Evolutionary conservation across 2,888 invertebrate genomes (phyloP), one percentile per base, ranked within the genome.

Genomic region (Drosophila koepferae): DNA sequence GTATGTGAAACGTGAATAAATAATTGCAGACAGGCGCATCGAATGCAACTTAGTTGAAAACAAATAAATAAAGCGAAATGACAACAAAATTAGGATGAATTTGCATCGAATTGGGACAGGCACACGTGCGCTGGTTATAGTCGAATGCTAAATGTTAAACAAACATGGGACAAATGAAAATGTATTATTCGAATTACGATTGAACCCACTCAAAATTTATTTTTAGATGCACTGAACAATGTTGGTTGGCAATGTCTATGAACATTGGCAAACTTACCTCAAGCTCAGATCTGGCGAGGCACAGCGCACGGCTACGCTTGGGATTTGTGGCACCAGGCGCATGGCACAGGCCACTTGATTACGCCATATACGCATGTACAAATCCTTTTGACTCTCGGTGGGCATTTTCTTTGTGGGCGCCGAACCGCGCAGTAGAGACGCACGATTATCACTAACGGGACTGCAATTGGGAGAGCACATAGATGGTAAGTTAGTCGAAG

Each of bases 341-440:
- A 99, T 99, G 9, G 98, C 98, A 94, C 99, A 97, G 18, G 98
- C 97, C 86, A 99, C 96, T 93, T 99, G 99, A 94, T 99, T 99
- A 92, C 98, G 97, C 99, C 99, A 99, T 31, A 99, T 95, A 93
- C 98, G 98, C 94, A 99, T 96, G 93, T 99, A 98, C 40, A 97
- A 96, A 92, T 99, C 99, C 81, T 98, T 94, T 87, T 93, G 93
- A 59, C 93, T 92, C 93, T 99, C 99, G 81, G 97, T 98, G 63
- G 98, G 96, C 10, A 98, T 97, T 92, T 98, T 98, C 89, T 98
- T 96, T 0, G 97, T 96, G 7, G 97, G 95, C 1, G 98, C 96
- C 8, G 98, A 97, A 80, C 97, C 96, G 66, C 99, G 95, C 72
- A 99, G 94, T 31, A 99, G 94, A 0, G 99, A 99, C 0, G 99